Conservation (phyloP, 2,113 vertebrate species). For the Triplophysa dalaica region DNA sequence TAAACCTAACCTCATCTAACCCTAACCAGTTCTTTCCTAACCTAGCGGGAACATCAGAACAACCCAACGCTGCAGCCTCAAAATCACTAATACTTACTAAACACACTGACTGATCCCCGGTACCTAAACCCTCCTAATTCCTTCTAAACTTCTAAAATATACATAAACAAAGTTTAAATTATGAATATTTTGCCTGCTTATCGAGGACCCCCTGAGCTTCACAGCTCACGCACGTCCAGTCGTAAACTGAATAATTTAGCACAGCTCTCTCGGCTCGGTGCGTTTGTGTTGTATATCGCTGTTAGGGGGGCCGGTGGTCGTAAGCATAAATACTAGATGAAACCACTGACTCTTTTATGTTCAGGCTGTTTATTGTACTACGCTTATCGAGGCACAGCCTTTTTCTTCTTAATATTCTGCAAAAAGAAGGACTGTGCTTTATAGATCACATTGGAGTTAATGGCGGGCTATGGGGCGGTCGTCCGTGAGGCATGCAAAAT, state of each 20-base stretch:
- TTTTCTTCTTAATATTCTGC: not conserved
- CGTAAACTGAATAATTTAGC: conserved; percentile 24
- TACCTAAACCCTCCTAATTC: conserved; percentile 60
- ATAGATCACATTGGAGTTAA: not conserved
- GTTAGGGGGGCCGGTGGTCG: not conserved
- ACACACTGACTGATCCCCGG: conserved; percentile 68
- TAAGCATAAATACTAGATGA: conserved; percentile 32
- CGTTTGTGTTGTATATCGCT: not conserved
- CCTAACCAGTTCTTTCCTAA: conserved; percentile 68
- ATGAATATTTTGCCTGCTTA: conserved; percentile 73
- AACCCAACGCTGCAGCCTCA: conserved; percentile 63
- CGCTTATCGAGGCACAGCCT: not conserved
- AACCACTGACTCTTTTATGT: not conserved
- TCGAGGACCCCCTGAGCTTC: conserved; percentile 8
- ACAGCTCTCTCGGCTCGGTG: not conserved
- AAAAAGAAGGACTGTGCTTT: not conserved
- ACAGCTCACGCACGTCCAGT: not conserved
- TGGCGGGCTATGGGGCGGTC: conserved; percentile 9
- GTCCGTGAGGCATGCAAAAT: conserved; percentile 71
- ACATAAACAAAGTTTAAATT: not conserved
- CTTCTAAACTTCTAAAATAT: conserved; percentile 50
- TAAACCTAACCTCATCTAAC: conserved; percentile 64
- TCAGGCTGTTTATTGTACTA: not conserved
- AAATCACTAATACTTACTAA: conserved; percentile 62
- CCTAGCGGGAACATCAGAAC: conserved; percentile 55